A percentile compares a stretch with the other conserved stretches of the same genome.
These are phyloP conservation scores for Coregonus sp. DNA, from an alignment of 2,797 vertebrate species.

Conservation along the genomic window DNA sequence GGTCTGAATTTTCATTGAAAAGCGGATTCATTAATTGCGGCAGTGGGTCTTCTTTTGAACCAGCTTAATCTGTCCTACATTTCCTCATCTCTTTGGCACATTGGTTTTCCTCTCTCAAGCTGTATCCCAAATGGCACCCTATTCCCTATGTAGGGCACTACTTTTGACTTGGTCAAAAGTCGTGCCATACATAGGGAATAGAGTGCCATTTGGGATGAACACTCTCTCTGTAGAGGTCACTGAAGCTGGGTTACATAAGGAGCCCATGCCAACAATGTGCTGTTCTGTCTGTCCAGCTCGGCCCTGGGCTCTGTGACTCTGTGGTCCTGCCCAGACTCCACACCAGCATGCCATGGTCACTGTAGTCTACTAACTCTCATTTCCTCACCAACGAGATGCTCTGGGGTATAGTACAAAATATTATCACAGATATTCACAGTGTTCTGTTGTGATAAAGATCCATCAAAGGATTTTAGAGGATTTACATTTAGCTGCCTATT, in stretches of 20 bases:
- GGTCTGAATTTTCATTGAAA: neutral
- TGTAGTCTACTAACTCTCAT: neutral
- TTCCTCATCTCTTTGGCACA: neutral
- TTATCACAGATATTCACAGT: too few species aligned
- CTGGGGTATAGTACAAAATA: too few species aligned
- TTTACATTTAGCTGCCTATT: neutral
- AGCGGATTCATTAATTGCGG: neutral
- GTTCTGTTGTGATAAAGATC: too few species aligned
- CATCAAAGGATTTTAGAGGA: neutral
- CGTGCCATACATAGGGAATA: neutral
- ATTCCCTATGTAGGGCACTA: neutral
- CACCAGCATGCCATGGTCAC: neutral
- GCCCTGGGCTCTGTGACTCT: neutral
- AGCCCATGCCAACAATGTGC: conserved; percentile 37
- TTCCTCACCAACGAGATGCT: neutral
- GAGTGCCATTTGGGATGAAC: neutral
- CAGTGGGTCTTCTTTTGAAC: neutral
- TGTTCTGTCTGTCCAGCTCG: conserved; percentile 37
- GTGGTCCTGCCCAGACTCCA: neutral
- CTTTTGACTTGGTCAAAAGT: neutral
- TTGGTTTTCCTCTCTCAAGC: neutral
- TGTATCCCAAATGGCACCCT: neutral
- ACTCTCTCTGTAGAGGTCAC: neutral
- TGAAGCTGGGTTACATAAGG: conserved; percentile 45
- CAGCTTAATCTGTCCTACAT: neutral